These are phyloP conservation scores for Lamproptera curius DNA, from an alignment of 2,888 invertebrate species.

Conservation along the genomic window DNA sequence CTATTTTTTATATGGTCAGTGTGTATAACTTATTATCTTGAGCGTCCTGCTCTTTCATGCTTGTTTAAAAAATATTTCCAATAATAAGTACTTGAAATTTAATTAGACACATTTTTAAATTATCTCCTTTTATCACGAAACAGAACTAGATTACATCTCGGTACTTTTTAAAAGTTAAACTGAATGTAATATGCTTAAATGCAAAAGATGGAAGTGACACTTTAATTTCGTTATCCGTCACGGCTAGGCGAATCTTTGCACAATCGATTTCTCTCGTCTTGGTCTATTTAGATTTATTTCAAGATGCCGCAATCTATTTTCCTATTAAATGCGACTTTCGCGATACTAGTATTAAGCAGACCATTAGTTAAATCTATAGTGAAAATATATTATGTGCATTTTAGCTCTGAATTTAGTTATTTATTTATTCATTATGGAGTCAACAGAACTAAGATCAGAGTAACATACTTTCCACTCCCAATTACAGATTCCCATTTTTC, in stretches of 20 bases:
- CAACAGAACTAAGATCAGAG: background rate
- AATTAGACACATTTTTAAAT: too few relatives aligned
- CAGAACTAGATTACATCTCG: too few relatives aligned
- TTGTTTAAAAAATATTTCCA: too few relatives aligned
- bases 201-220: background rate
- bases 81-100: too few relatives aligned
- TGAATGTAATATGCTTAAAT: too few relatives aligned
- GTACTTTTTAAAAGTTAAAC: too few relatives aligned
- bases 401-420: background rate
- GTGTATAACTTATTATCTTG: too few relatives aligned
- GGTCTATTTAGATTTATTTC: background rate
- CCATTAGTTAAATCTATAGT: background rate
- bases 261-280: background rate
- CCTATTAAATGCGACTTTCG: too few relatives aligned
- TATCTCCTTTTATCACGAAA: too few relatives aligned
- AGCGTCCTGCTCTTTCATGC: too few relatives aligned
- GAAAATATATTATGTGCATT: background rate
- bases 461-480: background rate
- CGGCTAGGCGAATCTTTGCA: background rate
- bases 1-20: too few relatives aligned
- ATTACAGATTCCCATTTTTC: background rate
- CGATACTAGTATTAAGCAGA: too few relatives aligned
- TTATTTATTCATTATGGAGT: background rate
- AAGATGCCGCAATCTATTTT: background rate
- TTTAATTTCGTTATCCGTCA: background rate